Evolutionary conservation across 1,140 invertebrate genomes (phyloP).

Genomic region (Yoshiicerus persimilis): DNA sequence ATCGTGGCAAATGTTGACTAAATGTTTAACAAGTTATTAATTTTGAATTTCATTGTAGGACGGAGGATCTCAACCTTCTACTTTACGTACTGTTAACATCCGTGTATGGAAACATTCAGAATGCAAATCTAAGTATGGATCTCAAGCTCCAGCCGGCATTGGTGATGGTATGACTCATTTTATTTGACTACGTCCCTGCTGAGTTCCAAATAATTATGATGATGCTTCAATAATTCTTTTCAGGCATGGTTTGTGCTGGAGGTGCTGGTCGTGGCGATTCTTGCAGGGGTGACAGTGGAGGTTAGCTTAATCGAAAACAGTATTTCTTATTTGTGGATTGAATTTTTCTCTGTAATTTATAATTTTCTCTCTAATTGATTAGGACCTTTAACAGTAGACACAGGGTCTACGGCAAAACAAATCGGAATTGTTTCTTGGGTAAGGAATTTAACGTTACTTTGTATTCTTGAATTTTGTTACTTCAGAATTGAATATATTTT

Average conservation of each 20-base stretch:
- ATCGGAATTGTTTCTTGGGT: slow-evolving; percentile 44
- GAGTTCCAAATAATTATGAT: slow-evolving; percentile 68
- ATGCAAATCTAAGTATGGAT: slow-evolving; percentile 64
- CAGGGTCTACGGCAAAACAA: slow-evolving; percentile 61
- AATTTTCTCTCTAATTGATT: slow-evolving; percentile 71
- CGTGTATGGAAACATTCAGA: slow-evolving; percentile 78
- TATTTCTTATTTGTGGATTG: neutral
- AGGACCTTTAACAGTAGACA: slow-evolving; percentile 68
- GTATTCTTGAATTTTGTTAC: neutral
- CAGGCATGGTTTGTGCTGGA: slow-evolving; percentile 82
- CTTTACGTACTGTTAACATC: slow-evolving; percentile 77
- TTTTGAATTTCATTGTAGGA: too few species aligned
- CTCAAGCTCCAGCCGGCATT: neutral
- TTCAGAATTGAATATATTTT: neutral
- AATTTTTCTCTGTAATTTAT: slow-evolving; percentile 60
- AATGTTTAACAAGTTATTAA: too few species aligned
- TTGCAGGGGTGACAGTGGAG: slow-evolving; percentile 71
- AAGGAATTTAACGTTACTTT: neutral
- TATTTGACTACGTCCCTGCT: too few species aligned
- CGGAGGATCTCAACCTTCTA: neutral
- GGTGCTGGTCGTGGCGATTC: slow-evolving; percentile 77
- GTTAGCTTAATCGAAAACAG: slow-evolving; percentile 63
- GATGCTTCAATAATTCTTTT: slow-evolving; percentile 76
- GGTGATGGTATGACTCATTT: neutral
- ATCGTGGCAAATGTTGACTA: too few species aligned